Evolutionary conservation across 64 coral and sea anemone species (phyloP).

Genomic region (Pachyseris speciosa): DNA sequence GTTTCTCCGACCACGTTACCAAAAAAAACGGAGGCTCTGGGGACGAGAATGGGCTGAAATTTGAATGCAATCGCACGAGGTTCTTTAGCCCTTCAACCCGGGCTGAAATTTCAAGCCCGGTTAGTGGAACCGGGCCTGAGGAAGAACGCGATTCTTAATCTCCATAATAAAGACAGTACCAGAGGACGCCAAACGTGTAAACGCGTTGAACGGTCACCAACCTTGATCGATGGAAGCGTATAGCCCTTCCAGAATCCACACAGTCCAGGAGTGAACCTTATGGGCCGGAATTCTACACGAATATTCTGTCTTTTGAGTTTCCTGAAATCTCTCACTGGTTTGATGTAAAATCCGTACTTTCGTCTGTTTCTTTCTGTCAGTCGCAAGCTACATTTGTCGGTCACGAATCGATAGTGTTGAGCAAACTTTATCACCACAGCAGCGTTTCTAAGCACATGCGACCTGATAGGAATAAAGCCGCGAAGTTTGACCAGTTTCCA

Average conservation of each 20-base stretch:
- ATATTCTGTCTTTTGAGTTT: conserved; percentile 66
- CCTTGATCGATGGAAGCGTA: conserved; percentile 63
- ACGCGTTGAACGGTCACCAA: not conserved
- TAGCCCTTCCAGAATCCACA: conserved; percentile 89
- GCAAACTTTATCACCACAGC: conserved; percentile 51
- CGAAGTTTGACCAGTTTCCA: conserved; percentile 75
- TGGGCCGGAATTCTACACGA: conserved; percentile 49
- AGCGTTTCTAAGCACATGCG: conserved; percentile 37
- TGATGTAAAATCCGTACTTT: conserved; percentile 71
- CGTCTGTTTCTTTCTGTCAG: conserved; percentile 80
- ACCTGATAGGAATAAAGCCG: conserved; percentile 66
- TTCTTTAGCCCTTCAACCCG: too few species aligned
- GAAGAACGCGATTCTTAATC: not conserved
- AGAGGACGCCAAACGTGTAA: not conserved
- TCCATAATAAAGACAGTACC: not conserved
- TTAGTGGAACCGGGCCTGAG: too few species aligned
- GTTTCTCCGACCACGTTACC: too few species aligned
- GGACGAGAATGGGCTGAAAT: too few species aligned
- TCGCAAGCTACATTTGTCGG: conserved; percentile 74
- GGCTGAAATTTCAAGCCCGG: too few species aligned
- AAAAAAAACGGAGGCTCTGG: too few species aligned
- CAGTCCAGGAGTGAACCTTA: conserved; percentile 64
- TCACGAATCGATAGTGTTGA: conserved; percentile 62
- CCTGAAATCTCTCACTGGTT: conserved; percentile 81
- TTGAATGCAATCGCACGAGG: too few species aligned